Evolutionary conservation across 2,113 vertebrate genomes (phyloP), one percentile per base, ranked within the genome.

Genomic region (Chrysemys picta): DNA sequence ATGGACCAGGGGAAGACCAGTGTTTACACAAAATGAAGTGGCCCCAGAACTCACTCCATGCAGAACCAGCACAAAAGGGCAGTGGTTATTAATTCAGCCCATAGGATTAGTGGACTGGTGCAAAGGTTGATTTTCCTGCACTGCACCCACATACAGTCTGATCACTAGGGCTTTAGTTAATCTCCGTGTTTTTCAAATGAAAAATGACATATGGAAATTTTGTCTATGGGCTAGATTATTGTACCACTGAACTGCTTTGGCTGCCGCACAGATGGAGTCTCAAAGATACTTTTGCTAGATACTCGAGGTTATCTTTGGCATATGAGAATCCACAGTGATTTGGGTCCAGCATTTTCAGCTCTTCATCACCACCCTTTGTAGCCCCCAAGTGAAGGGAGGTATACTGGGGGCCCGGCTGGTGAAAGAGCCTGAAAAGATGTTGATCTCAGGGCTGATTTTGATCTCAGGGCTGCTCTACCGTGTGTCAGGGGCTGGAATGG

Each of bases 71-170:
- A 53, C 5, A 22, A 8, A 53, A 54, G 54, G 10, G 7, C 17
- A 42, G 22, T 19, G 54, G 11, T 3, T 79, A 65, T 47, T n/a
- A 45, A 84, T 82, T 11, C 47, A 84, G 19, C 1, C 0, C 0
- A 54, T 29, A 38, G 8, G 4, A 22, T 5, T 45, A 29, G 9
- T 75, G 83, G 83, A 65, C 3, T 84, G 8, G 38, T 8, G 6
- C 9, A 11, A 45, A n/a, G 31, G 62, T 80, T 1, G 6, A 82
- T 93, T 94, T 86, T 88, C 24, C 53, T 65, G n/a, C 29, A 13
- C 2, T 87, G 5, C 10, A 50, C 56, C 81, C 22, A 9, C 0
- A 0, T 29, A 3, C 5, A 31, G 25, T 72, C 21, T 90, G 42
- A 13, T 91, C 92, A 42, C 29, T 52, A 25, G 25, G 3, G 6